A percentile compares a stretch with the other conserved stretches of the same genome.
Conservation (phyloP, 2,797 vertebrate species). For the Lagorchestes hirsutus region DNA sequence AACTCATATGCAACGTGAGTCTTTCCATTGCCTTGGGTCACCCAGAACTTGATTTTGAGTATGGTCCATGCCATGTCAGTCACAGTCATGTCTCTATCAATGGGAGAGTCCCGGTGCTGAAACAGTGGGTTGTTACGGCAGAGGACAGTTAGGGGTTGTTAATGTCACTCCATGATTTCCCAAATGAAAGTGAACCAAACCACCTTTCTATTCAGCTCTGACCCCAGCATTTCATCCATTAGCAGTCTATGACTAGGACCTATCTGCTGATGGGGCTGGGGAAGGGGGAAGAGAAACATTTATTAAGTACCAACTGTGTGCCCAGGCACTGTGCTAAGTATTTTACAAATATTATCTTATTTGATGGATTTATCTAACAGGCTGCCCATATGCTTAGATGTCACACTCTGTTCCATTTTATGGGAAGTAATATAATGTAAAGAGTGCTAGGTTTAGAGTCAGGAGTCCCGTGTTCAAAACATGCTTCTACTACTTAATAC, state of each 20-base stretch:
- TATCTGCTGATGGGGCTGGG: no score
- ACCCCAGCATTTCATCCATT: background rate
- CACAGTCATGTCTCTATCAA: background rate
- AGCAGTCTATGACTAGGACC: background rate
- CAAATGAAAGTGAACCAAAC: background rate
- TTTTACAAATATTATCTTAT: background rate
- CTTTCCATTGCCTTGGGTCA: background rate
- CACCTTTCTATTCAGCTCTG: background rate
- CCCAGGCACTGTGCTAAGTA: background rate
- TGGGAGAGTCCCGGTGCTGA: background rate
- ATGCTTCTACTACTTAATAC: background rate
- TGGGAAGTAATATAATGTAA: background rate
- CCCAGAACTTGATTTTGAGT: background rate
- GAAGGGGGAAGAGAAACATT: background rate
- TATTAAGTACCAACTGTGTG: background rate
- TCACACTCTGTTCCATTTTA: background rate
- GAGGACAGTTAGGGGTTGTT: background rate
- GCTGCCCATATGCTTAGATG: background rate
- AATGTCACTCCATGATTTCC: background rate
- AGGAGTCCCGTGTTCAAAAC: background rate
- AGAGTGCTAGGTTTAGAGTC: background rate
- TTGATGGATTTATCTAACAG: background rate
- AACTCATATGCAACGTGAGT: accelerated
- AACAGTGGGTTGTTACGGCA: background rate
- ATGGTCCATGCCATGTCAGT: background rate